Conservation (phyloP, 2,888 invertebrate species). For the Drosophila kanekoi region DNA sequence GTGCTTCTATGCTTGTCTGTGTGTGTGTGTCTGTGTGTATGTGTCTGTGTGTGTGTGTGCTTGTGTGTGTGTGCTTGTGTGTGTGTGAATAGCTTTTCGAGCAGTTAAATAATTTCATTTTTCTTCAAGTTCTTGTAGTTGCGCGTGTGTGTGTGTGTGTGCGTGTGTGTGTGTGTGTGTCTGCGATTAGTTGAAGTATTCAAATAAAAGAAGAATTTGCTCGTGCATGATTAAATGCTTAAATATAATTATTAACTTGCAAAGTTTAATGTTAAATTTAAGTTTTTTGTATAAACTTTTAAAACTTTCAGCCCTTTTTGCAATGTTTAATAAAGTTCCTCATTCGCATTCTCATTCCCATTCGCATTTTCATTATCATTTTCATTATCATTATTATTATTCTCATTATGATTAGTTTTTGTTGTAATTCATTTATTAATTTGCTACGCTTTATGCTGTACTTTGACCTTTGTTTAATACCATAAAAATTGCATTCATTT, state of each 20-base stretch:
- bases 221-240: constrained; percentile 77
- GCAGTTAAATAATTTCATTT: constrained; percentile 6
- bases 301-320: constrained; percentile 77
- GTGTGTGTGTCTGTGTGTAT: too few species aligned
- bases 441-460: constrained; percentile 29
- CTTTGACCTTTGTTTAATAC: constrained; percentile 41
- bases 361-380: too few species aligned
- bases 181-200: constrained; percentile 46
- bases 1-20: too few species aligned
- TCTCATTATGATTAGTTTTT: too few species aligned
- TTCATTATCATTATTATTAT: constrained; percentile 18
- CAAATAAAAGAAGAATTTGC: constrained; percentile 70
- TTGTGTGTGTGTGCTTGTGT: constrained; percentile 15
- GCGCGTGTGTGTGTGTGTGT: constrained; percentile 25
- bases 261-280: constrained; percentile 10
- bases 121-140: background rate
- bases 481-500: constrained; percentile 74
- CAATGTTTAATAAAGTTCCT: constrained; percentile 66
- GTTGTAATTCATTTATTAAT: constrained; percentile 24
- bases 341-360: too few species aligned
- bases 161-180: constrained; percentile 24
- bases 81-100: constrained; percentile 28
- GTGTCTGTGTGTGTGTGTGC: too few species aligned
- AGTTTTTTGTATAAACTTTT: constrained; percentile 70
- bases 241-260: constrained; percentile 44